phyloP scores from a whole-genome alignment of 1,140 invertebrate species.

The Acromyrmex echinatior region DNA sequence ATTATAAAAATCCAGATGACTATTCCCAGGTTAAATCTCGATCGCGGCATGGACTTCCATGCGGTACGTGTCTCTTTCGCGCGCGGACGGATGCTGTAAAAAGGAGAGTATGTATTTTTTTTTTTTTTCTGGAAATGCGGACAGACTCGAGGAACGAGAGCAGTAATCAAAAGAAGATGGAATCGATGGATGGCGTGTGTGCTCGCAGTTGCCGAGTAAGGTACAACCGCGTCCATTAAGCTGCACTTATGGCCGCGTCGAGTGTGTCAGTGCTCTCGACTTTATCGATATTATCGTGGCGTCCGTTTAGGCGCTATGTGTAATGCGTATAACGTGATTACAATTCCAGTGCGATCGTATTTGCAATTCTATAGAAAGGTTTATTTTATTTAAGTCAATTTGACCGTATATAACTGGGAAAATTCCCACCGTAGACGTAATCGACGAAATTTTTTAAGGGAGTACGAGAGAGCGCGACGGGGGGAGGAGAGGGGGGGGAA shows the following conservation, averaged over 20 bases:
- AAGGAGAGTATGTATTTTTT: background rate
- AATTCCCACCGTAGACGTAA: conserved; percentile 29
- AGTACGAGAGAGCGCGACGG: background rate
- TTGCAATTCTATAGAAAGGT: conserved; percentile 32
- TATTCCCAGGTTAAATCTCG: background rate
- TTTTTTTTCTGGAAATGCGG: too few relatives aligned
- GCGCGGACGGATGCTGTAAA: background rate
- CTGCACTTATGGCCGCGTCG: conserved; percentile 42
- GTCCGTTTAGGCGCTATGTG: conserved; percentile 32
- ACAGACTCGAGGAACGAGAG: background rate
- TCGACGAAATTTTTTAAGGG: background rate
- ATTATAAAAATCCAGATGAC: too few relatives aligned
- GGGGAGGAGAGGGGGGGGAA: too few relatives aligned
- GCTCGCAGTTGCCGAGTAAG: conserved; percentile 21
- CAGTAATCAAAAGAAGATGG: conserved; percentile 17
- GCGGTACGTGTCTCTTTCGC: background rate
- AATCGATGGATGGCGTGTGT: conserved; percentile 13
- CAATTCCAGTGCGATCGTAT: conserved; percentile 43
- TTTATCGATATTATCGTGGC: conserved; percentile 59
- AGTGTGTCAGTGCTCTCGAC: conserved; percentile 16
- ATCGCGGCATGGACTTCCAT: background rate
- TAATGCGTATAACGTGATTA: conserved; percentile 48
- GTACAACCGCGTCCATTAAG: conserved; percentile 52
- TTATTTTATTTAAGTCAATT: conserved; percentile 39
- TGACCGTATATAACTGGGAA: background rate